Percentiles rank a stretch among this genome's conserved stretches.
Conservation (phyloP, 1,140 invertebrate species). For the Cydia splendana region DNA sequence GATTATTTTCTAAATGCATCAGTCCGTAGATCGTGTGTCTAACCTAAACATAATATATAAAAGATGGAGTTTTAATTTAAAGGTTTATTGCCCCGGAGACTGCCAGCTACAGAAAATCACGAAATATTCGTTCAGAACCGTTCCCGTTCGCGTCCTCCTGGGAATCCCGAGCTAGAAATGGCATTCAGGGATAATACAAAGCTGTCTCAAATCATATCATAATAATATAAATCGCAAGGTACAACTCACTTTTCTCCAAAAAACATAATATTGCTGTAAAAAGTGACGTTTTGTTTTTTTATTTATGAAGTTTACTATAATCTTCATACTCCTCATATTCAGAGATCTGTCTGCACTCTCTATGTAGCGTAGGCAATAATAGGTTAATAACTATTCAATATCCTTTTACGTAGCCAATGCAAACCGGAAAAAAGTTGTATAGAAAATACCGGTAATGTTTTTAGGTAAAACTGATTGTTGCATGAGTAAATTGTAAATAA, state of each 20-base stretch:
- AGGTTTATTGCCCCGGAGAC: slow-evolving; percentile 36
- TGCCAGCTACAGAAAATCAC: slow-evolving; percentile 34
- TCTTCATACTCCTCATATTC: too few relatives aligned
- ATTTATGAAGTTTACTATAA: too few relatives aligned
- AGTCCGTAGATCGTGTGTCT: not conserved
- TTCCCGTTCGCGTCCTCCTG: slow-evolving; percentile 20
- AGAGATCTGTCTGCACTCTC: too few relatives aligned
- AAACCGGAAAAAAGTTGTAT: too few relatives aligned
- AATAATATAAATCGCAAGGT: not conserved
- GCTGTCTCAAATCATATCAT: slow-evolving; percentile 27
- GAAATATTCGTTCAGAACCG: slow-evolving; percentile 40
- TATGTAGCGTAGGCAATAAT: too few relatives aligned
- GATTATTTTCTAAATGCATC: not conserved
- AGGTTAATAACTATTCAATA: too few relatives aligned
- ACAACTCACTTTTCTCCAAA: not conserved
- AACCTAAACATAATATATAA: too few relatives aligned
- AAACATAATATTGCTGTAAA: not conserved
- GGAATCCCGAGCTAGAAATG: slow-evolving; percentile 28
- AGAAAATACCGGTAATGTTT: too few relatives aligned
- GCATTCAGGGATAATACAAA: slow-evolving; percentile 30
- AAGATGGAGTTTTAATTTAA: slow-evolving; percentile 37
- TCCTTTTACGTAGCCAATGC: too few relatives aligned
- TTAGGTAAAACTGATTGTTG: too few relatives aligned
- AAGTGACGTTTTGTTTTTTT: not conserved
- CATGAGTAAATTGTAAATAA: too few relatives aligned